Conservation (phyloP, 92 coral and sea anemone species). For the Siderastrea radians region DNA sequence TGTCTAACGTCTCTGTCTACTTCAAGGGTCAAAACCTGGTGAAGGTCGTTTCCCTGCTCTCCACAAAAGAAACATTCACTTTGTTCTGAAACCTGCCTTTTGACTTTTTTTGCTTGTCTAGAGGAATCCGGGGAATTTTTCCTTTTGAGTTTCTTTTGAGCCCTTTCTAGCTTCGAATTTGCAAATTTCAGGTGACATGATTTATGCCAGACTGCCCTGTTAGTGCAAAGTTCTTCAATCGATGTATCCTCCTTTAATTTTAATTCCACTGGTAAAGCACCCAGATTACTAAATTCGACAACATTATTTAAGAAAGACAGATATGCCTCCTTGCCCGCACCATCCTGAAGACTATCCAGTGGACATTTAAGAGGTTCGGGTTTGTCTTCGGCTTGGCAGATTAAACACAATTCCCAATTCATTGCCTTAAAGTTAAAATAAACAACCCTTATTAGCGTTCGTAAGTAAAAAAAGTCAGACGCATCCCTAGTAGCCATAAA, state of each 20-base stretch:
- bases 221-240: slow-evolving; percentile 44
- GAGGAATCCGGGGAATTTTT: slow-evolving; percentile 12
- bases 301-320: slow-evolving; percentile 29
- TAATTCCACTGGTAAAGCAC: background rate
- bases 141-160: slow-evolving; percentile 35
- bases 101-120: slow-evolving; percentile 21
- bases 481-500: no score
- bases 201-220: slow-evolving; percentile 72
- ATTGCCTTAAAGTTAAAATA: slow-evolving; percentile 47
- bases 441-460: background rate
- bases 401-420: slow-evolving; percentile 52
- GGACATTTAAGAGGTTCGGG: slow-evolving; percentile 53
- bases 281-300: background rate
- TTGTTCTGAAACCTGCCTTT: slow-evolving; percentile 12
- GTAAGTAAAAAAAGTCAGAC: no score
- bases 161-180: slow-evolving; percentile 43
- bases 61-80: slow-evolving; percentile 43
- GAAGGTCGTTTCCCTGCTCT: slow-evolving; percentile 35
- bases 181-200: slow-evolving; percentile 69
- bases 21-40: slow-evolving; percentile 35
- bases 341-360: slow-evolving; percentile 52
- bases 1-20: slow-evolving; percentile 17
- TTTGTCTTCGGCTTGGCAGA: slow-evolving; percentile 49
- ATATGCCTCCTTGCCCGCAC: slow-evolving; percentile 40
- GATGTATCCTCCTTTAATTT: background rate